Percentiles rank a stretch among this genome's conserved stretches.
phyloP scores from a whole-genome alignment of 2,888 invertebrate genomes.

The Podotricha telesiphe region DNA sequence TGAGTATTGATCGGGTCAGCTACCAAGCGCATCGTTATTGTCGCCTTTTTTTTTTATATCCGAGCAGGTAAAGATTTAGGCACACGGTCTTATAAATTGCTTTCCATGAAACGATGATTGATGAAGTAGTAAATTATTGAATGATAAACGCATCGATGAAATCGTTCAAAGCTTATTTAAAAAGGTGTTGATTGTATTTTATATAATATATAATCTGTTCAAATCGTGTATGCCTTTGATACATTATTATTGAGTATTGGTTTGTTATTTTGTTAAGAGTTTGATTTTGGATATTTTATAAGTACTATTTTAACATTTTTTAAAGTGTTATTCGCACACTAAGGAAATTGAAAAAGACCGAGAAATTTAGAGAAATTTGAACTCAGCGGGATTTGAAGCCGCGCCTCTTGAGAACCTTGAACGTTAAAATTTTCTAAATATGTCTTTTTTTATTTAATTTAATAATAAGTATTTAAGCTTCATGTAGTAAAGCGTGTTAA shows the following conservation, averaged over 20 bases:
- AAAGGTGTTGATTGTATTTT: conserved; percentile 55
- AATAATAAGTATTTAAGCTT: too few species aligned
- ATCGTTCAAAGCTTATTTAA: conserved; percentile 55
- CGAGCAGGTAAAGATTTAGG: conserved; percentile 68
- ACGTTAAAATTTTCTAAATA: too few species aligned
- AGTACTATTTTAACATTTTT: too few species aligned
- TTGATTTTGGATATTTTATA: neutral
- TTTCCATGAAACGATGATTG: conserved; percentile 72
- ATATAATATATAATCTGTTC: conserved; percentile 42
- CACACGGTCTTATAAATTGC: conserved; percentile 69
- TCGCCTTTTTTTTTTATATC: conserved; percentile 74
- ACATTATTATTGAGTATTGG: neutral
- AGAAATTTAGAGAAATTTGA: too few species aligned
- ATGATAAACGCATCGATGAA: conserved; percentile 60
- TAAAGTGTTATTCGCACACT: too few species aligned
- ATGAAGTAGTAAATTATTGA: conserved; percentile 69
- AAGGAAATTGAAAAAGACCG: too few species aligned
- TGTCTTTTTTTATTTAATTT: too few species aligned
- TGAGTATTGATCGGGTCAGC: conserved; percentile 76
- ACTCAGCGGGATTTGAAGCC: too few species aligned
- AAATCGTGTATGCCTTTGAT: conserved; percentile 36
- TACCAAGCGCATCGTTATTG: conserved; percentile 71
- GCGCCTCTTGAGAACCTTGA: too few species aligned
- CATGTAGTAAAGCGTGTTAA: too few species aligned
- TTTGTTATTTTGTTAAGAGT: neutral